Evolutionary conservation across 2,888 invertebrate genomes (phyloP).

Genomic region (Morpho achilles): DNA sequence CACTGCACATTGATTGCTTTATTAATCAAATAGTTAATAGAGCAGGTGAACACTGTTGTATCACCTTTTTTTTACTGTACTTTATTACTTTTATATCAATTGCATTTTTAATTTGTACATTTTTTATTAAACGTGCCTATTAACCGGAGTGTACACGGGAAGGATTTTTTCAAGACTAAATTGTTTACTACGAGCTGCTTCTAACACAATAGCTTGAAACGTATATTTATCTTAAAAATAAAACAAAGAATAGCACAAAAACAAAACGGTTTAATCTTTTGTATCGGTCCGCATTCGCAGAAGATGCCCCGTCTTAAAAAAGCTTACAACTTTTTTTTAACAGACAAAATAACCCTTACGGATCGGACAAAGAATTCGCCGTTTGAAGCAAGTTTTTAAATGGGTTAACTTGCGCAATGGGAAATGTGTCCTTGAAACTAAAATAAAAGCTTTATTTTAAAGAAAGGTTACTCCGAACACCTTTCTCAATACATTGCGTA

Average conservation of each 20-base stretch:
- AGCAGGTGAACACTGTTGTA: no score
- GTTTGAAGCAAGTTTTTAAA: slow-evolving; percentile 46
- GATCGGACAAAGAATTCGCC: slow-evolving; percentile 46
- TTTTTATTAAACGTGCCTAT: neutral
- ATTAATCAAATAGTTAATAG: no score
- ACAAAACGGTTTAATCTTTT: slow-evolving; percentile 66
- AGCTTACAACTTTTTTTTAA: slow-evolving; percentile 48
- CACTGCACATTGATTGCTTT: no score
- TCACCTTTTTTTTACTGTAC: no score
- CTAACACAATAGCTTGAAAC: slow-evolving; percentile 71
- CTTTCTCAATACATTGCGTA: slow-evolving; percentile 38
- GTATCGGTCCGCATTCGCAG: slow-evolving; percentile 67
- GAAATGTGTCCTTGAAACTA: slow-evolving; percentile 27
- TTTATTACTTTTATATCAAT: neutral
- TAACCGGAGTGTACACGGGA: slow-evolving; percentile 57
- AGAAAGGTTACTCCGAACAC: slow-evolving; percentile 33
- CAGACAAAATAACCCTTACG: slow-evolving; percentile 66
- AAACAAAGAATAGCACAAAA: slow-evolving; percentile 64
- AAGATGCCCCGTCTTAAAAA: slow-evolving; percentile 56
- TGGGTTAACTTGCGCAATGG: slow-evolving; percentile 55
- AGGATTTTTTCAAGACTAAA: slow-evolving; percentile 75
- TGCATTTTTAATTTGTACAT: no score
- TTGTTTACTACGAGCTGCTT: slow-evolving; percentile 52
- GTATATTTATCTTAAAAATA: slow-evolving; percentile 74
- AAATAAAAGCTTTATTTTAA: slow-evolving; percentile 32